Conservation (phyloP, 2,113 vertebrate species). For the Coptodon bakossiorum region DNA sequence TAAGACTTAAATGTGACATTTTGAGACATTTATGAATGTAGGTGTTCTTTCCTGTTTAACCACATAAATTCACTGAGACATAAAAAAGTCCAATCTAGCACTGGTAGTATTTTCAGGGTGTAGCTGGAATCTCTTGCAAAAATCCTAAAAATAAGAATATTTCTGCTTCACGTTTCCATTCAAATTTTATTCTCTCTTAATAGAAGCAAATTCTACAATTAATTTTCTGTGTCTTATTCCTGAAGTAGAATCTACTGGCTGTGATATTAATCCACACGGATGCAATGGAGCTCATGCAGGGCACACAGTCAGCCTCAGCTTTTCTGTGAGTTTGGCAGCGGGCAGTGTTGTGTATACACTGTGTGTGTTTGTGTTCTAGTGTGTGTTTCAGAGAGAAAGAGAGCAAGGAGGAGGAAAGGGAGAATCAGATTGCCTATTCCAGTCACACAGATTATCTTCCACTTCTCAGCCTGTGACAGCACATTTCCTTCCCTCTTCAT, state of each 20-base stretch:
- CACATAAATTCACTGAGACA: not conserved
- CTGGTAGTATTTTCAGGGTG: not conserved
- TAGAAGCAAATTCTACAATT: not conserved
- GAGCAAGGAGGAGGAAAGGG: not conserved
- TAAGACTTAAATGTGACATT: not conserved
- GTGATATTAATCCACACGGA: conserved; percentile 22
- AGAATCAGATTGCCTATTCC: conserved; percentile 50
- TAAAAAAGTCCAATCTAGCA: not conserved
- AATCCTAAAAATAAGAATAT: not conserved
- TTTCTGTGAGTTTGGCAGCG: not conserved
- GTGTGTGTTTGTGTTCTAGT: not conserved
- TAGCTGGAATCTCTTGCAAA: not conserved
- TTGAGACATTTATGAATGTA: not conserved
- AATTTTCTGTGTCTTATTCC: conserved; percentile 1
- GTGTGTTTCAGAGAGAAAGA: not conserved
- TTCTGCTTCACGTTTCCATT: not conserved
- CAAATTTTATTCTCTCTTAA: not conserved
- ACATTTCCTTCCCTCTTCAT: conserved; percentile 56
- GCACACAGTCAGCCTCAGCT: not conserved
- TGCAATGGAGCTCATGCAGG: not conserved
- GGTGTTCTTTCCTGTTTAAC: not conserved
- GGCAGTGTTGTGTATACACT: not conserved
- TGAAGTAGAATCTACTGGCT: not conserved
- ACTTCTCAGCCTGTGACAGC: conserved; percentile 53
- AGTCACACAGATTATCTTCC: conserved; percentile 49